phyloP scores from a whole-genome alignment of 92 coral and sea anemone genomes.

The Porites evermanni region DNA sequence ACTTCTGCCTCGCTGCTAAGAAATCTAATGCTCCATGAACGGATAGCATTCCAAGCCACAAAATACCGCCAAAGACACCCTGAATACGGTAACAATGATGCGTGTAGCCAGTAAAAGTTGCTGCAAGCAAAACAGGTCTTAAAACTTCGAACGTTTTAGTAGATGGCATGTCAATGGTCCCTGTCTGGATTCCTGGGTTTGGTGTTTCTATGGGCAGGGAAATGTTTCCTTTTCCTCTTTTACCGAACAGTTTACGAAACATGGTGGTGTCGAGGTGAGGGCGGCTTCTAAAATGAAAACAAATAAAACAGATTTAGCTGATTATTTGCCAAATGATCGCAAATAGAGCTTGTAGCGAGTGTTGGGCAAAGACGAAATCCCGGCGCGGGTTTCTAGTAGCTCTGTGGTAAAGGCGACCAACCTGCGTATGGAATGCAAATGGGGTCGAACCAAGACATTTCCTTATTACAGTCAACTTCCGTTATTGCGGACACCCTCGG shows the following conservation, averaged over 20 bases:
- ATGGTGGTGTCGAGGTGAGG: background rate
- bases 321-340: too few species aligned
- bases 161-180: constrained; percentile 23
- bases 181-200: background rate
- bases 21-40: constrained; percentile 70
- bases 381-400: too few species aligned
- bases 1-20: constrained; percentile 70
- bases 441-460: too few species aligned
- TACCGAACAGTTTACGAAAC: constrained; percentile 42
- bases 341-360: too few species aligned
- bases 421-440: too few species aligned
- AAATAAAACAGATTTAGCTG: background rate
- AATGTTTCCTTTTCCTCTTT: constrained; percentile 40
- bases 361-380: too few species aligned
- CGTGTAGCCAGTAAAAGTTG: constrained; percentile 59
- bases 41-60: constrained; percentile 52
- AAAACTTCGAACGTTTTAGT: constrained; percentile 28
- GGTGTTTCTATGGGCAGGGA: constrained; percentile 24
- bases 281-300: background rate
- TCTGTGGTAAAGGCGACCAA: too few species aligned
- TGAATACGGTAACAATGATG: constrained; percentile 45
- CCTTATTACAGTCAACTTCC: too few species aligned
- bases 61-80: constrained; percentile 52
- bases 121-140: constrained; percentile 23
- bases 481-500: too few species aligned